phyloP scores from a whole-genome alignment of 92 coral and sea anemone genomes.

The Phymanthus crucifer region DNA sequence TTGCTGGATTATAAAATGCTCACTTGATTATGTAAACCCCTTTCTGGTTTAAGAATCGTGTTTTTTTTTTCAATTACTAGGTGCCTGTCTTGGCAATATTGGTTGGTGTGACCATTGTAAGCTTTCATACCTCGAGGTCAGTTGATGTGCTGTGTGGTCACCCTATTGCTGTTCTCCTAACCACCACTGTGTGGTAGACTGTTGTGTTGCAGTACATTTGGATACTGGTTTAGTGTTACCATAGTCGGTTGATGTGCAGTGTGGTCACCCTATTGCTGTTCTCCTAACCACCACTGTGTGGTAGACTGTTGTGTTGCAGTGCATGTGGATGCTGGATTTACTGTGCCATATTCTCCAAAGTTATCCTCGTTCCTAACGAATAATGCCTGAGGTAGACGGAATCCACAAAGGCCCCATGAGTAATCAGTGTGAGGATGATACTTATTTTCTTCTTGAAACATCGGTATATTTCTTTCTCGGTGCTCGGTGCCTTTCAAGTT shows the following conservation, averaged over 20 bases:
- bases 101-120: too few relatives aligned
- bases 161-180: background rate
- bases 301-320: background rate
- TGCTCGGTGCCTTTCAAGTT: too few relatives aligned
- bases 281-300: constrained; percentile 5
- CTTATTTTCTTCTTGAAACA: background rate
- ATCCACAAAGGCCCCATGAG: background rate
- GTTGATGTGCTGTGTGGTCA: too few relatives aligned
- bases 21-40: background rate
- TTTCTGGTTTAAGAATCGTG: too few relatives aligned
- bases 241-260: background rate
- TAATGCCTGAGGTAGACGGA: background rate
- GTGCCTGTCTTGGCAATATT: too few relatives aligned
- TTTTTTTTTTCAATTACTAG: too few relatives aligned
- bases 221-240: background rate
- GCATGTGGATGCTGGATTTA: background rate
- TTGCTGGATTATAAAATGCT: background rate
- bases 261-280: background rate
- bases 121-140: background rate
- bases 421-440: background rate
- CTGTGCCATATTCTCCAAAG: background rate
- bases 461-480: too few relatives aligned
- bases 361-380: background rate
- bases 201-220: background rate
- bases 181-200: background rate